These are phyloP conservation scores for Pseudopleuronectes americanus DNA, from an alignment of 2,797 vertebrate genomes.

Conservation along the genomic window DNA sequence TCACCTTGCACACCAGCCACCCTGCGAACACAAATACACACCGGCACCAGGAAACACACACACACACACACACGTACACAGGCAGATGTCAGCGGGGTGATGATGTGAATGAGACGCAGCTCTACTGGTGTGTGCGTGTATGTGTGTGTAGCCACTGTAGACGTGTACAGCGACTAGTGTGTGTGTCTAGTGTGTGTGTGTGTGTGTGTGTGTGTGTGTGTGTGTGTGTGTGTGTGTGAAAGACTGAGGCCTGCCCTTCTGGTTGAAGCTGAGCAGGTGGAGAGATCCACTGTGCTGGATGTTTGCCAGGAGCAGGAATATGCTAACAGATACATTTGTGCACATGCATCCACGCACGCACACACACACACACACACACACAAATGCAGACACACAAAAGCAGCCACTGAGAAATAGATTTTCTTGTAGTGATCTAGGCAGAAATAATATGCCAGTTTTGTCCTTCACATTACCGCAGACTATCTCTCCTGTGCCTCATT, in stretches of 20 bases:
- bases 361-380: constrained; percentile 13
- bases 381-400: constrained; percentile 22
- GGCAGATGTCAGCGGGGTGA: constrained; percentile 73
- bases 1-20: constrained; percentile 66
- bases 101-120: constrained; percentile 69
- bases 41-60: constrained; percentile 44
- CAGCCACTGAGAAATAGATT: constrained; percentile 41
- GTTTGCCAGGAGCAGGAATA: constrained; percentile 59
- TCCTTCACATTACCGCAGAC: constrained; percentile 75
- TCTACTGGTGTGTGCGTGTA: constrained; percentile 5
- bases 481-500: constrained; percentile 75
- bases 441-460: constrained; percentile 69
- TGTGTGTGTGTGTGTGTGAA: constrained; percentile 16
- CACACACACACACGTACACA: too few species aligned
- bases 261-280: constrained; percentile 68
- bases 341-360: constrained; percentile 13
- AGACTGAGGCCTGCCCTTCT: constrained; percentile 48
- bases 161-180: too few species aligned
- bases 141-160: too few species aligned
- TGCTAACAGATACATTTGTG: constrained; percentile 26
- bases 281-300: constrained; percentile 55
- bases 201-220: constrained; percentile 20
- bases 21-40: constrained; percentile 62
- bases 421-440: constrained; percentile 51
- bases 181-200: constrained; percentile 29